phyloP scores from a whole-genome alignment of 2,888 invertebrate species.

The Adelphocoris suturalis region DNA sequence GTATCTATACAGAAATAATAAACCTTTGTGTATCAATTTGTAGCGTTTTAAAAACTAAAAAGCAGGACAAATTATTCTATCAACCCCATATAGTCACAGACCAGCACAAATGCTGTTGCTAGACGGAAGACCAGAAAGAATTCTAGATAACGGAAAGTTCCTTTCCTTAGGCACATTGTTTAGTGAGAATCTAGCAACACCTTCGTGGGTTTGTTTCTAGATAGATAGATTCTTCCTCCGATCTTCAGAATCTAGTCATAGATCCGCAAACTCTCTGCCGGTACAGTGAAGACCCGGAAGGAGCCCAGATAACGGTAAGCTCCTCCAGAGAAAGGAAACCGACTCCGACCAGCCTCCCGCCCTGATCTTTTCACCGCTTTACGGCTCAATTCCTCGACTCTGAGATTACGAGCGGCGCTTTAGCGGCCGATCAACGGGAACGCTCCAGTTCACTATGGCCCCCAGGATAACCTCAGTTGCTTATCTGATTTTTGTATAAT shows the following conservation, averaged over 20 bases:
- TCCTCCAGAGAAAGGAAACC: slow-evolving; percentile 24
- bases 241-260: not conserved
- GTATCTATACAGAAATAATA: no score
- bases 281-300: slow-evolving; percentile 12
- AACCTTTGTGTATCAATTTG: no score
- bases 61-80: no score
- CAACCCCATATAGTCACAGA: no score
- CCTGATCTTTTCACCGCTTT: slow-evolving; percentile 24
- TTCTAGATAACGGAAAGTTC: no score
- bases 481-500: no score
- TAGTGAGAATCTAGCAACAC: not conserved
- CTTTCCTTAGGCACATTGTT: no score
- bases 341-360: not conserved
- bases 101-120: no score
- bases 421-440: slow-evolving; percentile 27
- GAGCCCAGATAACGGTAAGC: slow-evolving; percentile 60
- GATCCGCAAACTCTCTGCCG: not conserved
- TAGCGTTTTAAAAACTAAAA: no score
- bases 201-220: not conserved
- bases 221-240: not conserved
- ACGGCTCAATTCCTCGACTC: slow-evolving; percentile 27
- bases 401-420: slow-evolving; percentile 27
- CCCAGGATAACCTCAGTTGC: no score
- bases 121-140: no score
- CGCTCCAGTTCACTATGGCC: not conserved